Evolutionary conservation across 2,113 vertebrate genomes (phyloP).

Genomic region (Thalassoma bifasciatum): DNA sequence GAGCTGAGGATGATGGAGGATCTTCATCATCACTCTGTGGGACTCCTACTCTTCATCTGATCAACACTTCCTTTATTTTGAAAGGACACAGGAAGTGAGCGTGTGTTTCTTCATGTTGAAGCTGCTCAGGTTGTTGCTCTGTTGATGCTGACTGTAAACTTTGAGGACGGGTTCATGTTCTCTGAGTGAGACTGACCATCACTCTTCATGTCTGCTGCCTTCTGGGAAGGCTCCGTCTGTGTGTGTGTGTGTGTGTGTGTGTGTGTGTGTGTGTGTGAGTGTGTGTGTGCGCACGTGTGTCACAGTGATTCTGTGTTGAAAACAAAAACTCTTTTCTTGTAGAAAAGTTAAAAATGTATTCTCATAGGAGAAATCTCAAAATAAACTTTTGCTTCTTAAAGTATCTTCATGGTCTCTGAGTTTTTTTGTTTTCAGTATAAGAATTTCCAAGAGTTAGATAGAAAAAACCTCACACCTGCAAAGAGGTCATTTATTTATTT

Average conservation of each 20-base stretch:
- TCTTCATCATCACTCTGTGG: slow-evolving; percentile 14
- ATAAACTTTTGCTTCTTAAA: slow-evolving; percentile 29
- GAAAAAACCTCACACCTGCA: too few species aligned
- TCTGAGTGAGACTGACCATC: not conserved
- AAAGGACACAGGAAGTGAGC: not conserved
- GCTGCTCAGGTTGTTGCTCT: slow-evolving; percentile 5
- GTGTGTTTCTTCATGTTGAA: slow-evolving; percentile 46
- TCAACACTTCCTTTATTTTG: not conserved
- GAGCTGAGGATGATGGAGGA: slow-evolving; percentile 51
- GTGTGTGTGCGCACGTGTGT: slow-evolving; percentile 54
- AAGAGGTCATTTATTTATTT: too few species aligned
- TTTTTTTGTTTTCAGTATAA: too few species aligned
- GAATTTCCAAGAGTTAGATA: too few species aligned
- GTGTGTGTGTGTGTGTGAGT: slow-evolving; percentile 44
- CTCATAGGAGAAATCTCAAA: slow-evolving; percentile 28
- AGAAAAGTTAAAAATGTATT: slow-evolving; percentile 17
- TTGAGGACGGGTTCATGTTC: not conserved
- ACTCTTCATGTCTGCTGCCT: slow-evolving; percentile 18
- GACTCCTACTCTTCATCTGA: not conserved
- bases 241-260: slow-evolving; percentile 51
- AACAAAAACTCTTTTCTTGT: slow-evolving; percentile 30
- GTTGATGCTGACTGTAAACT: not conserved
- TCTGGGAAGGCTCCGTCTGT: slow-evolving; percentile 50
- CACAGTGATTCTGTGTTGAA: not conserved
- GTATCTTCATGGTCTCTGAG: not conserved